A percentile compares a stretch with the other conserved stretches of the same genome.
Conservation (phyloP, 2,113 vertebrate species). For the Camelus dromedarius region DNA sequence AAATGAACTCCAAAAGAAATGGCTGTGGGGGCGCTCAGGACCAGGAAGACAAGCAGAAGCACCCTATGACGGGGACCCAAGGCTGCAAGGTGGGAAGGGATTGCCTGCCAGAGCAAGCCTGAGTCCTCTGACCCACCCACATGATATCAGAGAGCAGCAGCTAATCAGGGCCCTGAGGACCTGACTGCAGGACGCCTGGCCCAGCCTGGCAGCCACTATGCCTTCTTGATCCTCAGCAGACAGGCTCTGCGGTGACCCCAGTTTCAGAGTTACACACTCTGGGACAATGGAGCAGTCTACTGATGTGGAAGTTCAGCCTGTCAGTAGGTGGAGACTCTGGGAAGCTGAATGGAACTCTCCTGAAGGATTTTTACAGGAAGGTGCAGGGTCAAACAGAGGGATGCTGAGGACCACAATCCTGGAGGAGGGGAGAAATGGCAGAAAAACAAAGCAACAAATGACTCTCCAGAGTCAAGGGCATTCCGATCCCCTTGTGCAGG, state of each 20-base stretch:
- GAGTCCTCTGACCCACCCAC: neutral
- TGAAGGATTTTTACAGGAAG: neutral
- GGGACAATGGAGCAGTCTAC: neutral
- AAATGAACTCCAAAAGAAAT: neutral
- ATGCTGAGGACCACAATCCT: neutral
- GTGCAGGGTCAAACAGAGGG: too few species aligned
- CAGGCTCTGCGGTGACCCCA: neutral
- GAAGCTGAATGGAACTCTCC: neutral
- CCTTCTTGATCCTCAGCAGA: neutral
- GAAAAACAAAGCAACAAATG: neutral
- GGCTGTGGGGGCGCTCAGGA: rapidly evolving
- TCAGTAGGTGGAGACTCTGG: neutral
- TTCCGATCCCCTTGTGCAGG: neutral
- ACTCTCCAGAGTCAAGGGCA: neutral
- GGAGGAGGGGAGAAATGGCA: neutral
- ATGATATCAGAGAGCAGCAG: neutral
- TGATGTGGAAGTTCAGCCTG: neutral
- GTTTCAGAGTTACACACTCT: neutral
- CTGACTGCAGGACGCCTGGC: neutral
- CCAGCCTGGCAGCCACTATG: neutral
- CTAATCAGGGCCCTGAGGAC: neutral
- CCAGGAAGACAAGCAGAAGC: neutral
- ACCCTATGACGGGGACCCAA: neutral
- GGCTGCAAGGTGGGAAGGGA: rapidly evolving
- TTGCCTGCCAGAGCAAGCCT: neutral